Evolutionary conservation across 2,888 invertebrate genomes (phyloP), one percentile per base, ranked within the genome.

Genomic region (Pocota personata): DNA sequence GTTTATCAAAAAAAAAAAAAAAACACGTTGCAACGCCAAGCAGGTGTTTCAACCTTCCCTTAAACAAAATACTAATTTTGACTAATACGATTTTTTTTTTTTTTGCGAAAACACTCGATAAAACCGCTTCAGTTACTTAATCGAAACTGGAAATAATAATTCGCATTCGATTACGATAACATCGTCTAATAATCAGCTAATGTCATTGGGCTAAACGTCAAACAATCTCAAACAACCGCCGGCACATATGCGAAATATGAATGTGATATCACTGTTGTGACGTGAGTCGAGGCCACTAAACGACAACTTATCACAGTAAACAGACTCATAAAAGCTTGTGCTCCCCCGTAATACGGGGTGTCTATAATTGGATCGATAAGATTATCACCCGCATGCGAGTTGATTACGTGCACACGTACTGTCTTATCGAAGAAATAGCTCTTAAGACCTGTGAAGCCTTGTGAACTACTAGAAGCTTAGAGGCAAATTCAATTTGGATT

Each of bases 351-450:
- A 50, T 16, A 50, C 50, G 66, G 48, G n/a, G 4, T 21, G n/a
- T 46, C 35, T 66, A 66, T 10, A 66, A 50, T 66, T 35, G 66
- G 66, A 35, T 19, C 57, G 57, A 19, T 35, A 58, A 16, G 66
- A 66, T 50, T 66, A 66, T 66, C 66, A 66, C 66, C 66, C 66
- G 48, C 66, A 66, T 37, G 35, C 4, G 50, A n/a, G 14, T 35
- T 50, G 66, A 66, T 66, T 66, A 35, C 14, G 50, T 50, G 19
- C 21, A 50, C 50, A 66, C 50, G 48, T 66, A 37, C 30, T 10
- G 14, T 66, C 35, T 66, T 66, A 66, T 66, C 66, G 14, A 16
- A 64, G 14, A 40, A 40, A 40, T 40, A 10, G 48, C 35, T 46
- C 21, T 14, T n/a, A 35, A 14, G 35, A 21, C 2, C 32, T 50